Percentiles rank a stretch among this genome's conserved stretches.
Conservation (phyloP, 2,888 invertebrate species). For the Villa cingulata region DNA sequence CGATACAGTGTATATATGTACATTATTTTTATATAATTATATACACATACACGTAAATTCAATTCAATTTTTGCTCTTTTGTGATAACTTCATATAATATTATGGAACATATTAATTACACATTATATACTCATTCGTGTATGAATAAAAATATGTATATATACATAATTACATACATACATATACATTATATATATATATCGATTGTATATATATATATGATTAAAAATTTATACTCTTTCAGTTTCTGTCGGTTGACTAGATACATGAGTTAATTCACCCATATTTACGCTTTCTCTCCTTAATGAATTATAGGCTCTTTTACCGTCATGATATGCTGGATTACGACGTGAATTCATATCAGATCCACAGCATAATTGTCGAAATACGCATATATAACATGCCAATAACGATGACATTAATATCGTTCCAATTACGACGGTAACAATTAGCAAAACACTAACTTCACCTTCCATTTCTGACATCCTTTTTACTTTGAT, state of each 20-base stretch:
- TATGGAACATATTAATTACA: too few species aligned
- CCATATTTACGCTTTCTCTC: constrained; percentile 45
- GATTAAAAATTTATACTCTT: constrained; percentile 37
- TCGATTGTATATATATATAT: too few species aligned
- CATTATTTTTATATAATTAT: too few species aligned
- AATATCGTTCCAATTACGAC: constrained; percentile 45
- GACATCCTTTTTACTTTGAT: too few species aligned
- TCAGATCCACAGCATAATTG: constrained; percentile 45
- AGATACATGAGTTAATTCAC: constrained; percentile 45
- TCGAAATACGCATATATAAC: constrained; percentile 52
- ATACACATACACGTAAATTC: too few species aligned
- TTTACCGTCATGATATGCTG: constrained; percentile 11
- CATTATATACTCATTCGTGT: too few species aligned
- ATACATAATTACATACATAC: too few species aligned
- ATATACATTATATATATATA: too few species aligned
- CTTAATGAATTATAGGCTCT: constrained; percentile 15
- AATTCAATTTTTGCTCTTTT: too few species aligned
- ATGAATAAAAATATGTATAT: too few species aligned
- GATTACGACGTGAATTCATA: constrained; percentile 26
- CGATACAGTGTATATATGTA: too few species aligned
- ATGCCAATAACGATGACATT: constrained; percentile 48
- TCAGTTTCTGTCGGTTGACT: constrained; percentile 47
- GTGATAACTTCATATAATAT: too few species aligned
- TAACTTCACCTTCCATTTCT: constrained; percentile 43
- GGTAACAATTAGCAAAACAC: constrained; percentile 45